Evolutionary conservation across 1,140 invertebrate genomes (phyloP).

Genomic region (Heliconius himera): DNA sequence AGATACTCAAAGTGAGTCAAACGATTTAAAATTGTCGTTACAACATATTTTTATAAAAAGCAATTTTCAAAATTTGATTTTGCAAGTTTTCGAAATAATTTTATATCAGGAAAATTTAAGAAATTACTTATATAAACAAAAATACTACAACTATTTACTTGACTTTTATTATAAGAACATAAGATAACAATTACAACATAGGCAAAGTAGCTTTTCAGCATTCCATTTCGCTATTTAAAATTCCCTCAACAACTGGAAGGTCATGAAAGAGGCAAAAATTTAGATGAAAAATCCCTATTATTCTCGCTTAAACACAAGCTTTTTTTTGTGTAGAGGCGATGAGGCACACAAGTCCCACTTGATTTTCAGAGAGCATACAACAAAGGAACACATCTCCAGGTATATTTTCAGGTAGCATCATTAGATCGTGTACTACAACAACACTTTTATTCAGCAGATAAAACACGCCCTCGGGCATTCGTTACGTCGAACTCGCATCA

Average conservation of each 20-base stretch:
- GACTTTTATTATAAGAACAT: not conserved
- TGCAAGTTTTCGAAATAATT: too few relatives aligned
- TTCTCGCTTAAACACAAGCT: slow-evolving; percentile 33
- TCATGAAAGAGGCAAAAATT: slow-evolving; percentile 11
- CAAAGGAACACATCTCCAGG: slow-evolving; percentile 50
- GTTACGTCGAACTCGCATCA: slow-evolving; percentile 58
- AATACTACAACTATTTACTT: too few relatives aligned
- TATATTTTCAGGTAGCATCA: slow-evolving; percentile 51
- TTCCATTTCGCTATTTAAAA: slow-evolving; percentile 13
- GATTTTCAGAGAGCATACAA: slow-evolving; percentile 48
- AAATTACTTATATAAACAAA: too few relatives aligned
- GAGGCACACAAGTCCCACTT: slow-evolving; percentile 48
- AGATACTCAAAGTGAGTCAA: too few relatives aligned
- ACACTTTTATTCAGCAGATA: slow-evolving; percentile 60
- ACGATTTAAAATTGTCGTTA: too few relatives aligned
- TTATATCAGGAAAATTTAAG: too few relatives aligned
- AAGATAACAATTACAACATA: not conserved
- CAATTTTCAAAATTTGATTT: too few relatives aligned
- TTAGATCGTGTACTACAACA: slow-evolving; percentile 50
- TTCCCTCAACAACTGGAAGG: not conserved
- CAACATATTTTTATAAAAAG: too few relatives aligned
- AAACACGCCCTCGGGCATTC: slow-evolving; percentile 55
- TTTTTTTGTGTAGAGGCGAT: slow-evolving; percentile 45
- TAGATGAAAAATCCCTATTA: slow-evolving; percentile 16
- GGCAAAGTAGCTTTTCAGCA: not conserved